Conservation (phyloP, 2,888 invertebrate genomes). For the Rhagium mordax region DNA sequence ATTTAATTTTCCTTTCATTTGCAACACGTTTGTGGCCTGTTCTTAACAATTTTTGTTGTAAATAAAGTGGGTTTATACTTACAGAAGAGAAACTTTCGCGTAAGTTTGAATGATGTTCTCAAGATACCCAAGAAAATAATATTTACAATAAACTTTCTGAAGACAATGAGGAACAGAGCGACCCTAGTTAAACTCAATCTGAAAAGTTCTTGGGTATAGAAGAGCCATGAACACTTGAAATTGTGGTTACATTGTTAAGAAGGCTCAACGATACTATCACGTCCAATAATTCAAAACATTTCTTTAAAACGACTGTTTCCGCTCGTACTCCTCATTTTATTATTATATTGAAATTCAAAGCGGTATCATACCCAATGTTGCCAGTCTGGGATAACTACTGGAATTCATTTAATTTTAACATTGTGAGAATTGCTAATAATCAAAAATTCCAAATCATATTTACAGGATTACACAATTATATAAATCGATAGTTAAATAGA, state of each 20-base stretch:
- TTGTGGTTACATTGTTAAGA: slow-evolving; percentile 37
- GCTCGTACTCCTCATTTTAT: neutral
- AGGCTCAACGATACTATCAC: neutral
- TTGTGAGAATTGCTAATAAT: too few species aligned
- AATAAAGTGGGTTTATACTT: neutral
- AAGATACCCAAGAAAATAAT: slow-evolving; percentile 33
- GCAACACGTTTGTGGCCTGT: neutral
- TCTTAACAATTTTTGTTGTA: neutral
- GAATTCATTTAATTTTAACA: too few species aligned
- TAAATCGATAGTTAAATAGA: too few species aligned
- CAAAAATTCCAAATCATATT: too few species aligned
- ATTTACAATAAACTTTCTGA: slow-evolving; percentile 38
- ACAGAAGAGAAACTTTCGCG: slow-evolving; percentile 18
- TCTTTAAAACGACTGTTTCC: neutral
- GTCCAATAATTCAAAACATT: slow-evolving; percentile 6
- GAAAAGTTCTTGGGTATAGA: slow-evolving; percentile 32
- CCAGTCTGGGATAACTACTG: too few species aligned
- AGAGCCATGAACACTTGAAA: slow-evolving; percentile 25
- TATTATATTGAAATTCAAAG: neutral
- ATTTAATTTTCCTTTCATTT: neutral
- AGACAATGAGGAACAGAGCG: slow-evolving; percentile 28
- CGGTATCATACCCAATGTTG: neutral
- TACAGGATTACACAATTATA: too few species aligned
- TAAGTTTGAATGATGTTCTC: slow-evolving; percentile 29
- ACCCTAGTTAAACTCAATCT: slow-evolving; percentile 39